These are phyloP conservation scores for Acleris holmiana DNA, from an alignment of 2,888 invertebrate species.

Conservation along the genomic window DNA sequence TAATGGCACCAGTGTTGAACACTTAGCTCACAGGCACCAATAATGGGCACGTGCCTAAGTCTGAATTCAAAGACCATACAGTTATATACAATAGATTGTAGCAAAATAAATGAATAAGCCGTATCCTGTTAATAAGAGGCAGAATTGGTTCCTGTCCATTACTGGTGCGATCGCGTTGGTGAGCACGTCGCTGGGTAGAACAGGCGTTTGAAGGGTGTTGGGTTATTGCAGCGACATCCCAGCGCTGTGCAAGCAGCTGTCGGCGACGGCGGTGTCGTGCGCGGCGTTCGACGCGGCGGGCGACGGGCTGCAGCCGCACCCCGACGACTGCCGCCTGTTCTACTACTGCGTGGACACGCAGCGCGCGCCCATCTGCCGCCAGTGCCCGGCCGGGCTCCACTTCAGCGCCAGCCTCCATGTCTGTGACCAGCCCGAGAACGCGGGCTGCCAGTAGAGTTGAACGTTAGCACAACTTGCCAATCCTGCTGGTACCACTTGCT, in stretches of 20 bases:
- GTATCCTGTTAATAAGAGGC: no score
- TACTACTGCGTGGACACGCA: slow-evolving; percentile 48
- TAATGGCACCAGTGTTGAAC: no score
- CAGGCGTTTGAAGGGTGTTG: no score
- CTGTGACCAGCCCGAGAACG: slow-evolving; percentile 48
- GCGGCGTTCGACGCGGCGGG: slow-evolving; percentile 24
- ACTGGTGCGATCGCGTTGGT: no score
- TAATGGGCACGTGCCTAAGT: no score
- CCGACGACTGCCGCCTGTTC: slow-evolving; percentile 54
- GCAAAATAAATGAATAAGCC: no score
- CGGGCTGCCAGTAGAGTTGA: slow-evolving; percentile 43
- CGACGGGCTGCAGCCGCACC: slow-evolving; percentile 51
- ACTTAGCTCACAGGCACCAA: no score
- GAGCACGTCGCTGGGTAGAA: no score
- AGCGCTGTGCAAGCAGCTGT: slow-evolving; percentile 43
- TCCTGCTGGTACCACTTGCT: no score
- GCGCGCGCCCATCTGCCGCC: slow-evolving; percentile 48
- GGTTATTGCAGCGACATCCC: slow-evolving; percentile 39
- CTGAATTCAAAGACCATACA: no score
- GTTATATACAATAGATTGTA: no score
- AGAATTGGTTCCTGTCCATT: no score
- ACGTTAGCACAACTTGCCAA: background rate
- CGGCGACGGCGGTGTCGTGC: slow-evolving; percentile 49
- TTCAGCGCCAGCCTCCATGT: slow-evolving; percentile 51
- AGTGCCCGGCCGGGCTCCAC: slow-evolving; percentile 51